Conservation (phyloP, 2,797 vertebrate species). For the Sebastiscus albofasciatus region DNA sequence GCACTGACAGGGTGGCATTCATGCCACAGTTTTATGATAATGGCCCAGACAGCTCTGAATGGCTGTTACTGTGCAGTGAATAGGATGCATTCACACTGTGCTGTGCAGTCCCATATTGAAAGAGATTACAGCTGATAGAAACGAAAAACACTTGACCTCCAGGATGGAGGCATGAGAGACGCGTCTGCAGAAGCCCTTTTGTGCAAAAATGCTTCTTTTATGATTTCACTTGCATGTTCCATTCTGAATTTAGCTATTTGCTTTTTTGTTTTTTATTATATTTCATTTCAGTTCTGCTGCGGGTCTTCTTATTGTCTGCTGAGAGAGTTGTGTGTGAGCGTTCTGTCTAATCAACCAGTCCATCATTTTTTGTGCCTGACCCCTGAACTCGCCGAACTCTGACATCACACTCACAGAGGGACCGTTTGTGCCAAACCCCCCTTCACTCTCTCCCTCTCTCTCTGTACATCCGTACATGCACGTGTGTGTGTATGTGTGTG, state of each 20-base stretch:
- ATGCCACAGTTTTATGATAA: slow-evolving; percentile 42
- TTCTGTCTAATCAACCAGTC: slow-evolving; percentile 9
- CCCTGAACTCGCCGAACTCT: slow-evolving; percentile 11
- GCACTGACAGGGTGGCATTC: slow-evolving; percentile 24
- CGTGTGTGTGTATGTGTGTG: too few relatives aligned
- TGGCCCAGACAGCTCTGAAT: slow-evolving; percentile 18
- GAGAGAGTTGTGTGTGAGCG: not conserved
- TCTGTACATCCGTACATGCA: not conserved
- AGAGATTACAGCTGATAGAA: slow-evolving; percentile 35
- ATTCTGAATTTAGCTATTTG: not conserved
- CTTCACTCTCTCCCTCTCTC: not conserved
- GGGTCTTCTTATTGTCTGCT: not conserved
- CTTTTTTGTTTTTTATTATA: not conserved
- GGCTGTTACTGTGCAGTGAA: slow-evolving; percentile 36
- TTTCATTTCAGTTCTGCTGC: not conserved
- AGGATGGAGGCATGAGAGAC: slow-evolving; percentile 13
- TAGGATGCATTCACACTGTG: slow-evolving; percentile 37
- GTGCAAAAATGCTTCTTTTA: slow-evolving; percentile 1
- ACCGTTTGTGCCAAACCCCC: not conserved
- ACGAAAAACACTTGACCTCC: slow-evolving; percentile 34
- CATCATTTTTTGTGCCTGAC: slow-evolving; percentile 23
- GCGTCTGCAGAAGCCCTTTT: not conserved
- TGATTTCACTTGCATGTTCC: not conserved
- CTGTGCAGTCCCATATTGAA: slow-evolving; percentile 14
- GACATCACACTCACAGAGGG: slow-evolving; percentile 28